These are phyloP conservation scores for Calameuta idolon DNA, from an alignment of 2,888 invertebrate species.

Conservation along the genomic window DNA sequence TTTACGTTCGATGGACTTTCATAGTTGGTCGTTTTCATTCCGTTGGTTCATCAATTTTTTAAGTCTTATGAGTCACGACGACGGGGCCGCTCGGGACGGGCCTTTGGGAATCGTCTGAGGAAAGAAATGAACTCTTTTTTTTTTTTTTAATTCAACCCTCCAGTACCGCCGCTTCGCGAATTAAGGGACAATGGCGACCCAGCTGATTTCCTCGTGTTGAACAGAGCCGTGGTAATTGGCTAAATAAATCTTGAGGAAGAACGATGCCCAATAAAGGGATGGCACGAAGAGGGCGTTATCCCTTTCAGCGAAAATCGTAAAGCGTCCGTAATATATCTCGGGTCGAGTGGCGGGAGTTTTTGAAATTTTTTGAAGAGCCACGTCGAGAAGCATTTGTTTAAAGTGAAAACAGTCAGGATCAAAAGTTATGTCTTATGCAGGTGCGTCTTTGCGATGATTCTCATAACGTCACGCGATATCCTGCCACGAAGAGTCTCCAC, in stretches of 20 bases:
- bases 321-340: neutral
- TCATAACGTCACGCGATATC: conserved; percentile 26
- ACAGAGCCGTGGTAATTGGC: conserved; percentile 50
- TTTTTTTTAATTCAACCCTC: conserved; percentile 9
- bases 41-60: neutral
- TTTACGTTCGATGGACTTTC: neutral
- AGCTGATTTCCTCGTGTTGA: conserved; percentile 41
- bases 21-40: neutral
- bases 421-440: neutral
- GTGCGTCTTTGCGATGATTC: conserved; percentile 28
- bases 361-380: neutral
- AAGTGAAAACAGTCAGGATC: neutral
- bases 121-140: neutral
- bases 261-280: conserved; percentile 54
- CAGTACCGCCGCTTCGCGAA: neutral
- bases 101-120: neutral
- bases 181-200: conserved; percentile 2
- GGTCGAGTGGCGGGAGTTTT: neutral
- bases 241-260: conserved; percentile 47
- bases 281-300: conserved; percentile 54
- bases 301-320: conserved; percentile 10
- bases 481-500: conserved; percentile 9
- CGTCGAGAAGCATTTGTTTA: neutral
- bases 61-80: neutral
- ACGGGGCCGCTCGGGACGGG: neutral